phyloP scores from a whole-genome alignment of 1,140 invertebrate genomes.

The Drosophila ogumai region DNA sequence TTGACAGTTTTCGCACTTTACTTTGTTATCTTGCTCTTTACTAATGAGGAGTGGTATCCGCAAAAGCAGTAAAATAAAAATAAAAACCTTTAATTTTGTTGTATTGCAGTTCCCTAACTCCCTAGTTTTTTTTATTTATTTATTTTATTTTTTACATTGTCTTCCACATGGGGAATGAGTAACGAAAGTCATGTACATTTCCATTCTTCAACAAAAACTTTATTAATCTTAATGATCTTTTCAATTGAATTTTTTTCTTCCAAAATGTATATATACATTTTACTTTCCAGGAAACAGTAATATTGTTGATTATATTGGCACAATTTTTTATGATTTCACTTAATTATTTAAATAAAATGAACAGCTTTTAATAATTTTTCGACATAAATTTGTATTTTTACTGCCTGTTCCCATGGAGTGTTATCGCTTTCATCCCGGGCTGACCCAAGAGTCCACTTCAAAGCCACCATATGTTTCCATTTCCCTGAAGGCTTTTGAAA shows the following conservation, averaged over 20 bases:
- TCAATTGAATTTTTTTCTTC: too few species aligned
- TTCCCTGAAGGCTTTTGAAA: neutral
- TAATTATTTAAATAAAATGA: neutral
- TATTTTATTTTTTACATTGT: too few species aligned
- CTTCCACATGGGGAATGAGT: too few species aligned
- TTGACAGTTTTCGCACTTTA: neutral
- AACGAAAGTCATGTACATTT: too few species aligned
- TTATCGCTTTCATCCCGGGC: neutral
- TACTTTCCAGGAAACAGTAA: neutral
- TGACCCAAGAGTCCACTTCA: neutral
- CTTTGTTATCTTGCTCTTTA: neutral
- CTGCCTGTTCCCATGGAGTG: neutral
- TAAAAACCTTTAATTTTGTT: neutral
- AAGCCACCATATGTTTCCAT: slow-evolving; percentile 10
- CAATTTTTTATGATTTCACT: too few species aligned
- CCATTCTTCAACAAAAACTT: too few species aligned
- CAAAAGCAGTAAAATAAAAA: neutral
- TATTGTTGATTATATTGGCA: neutral
- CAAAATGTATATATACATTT: too few species aligned
- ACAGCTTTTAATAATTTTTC: neutral
- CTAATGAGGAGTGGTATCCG: neutral
- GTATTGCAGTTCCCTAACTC: too few species aligned
- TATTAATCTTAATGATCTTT: too few species aligned
- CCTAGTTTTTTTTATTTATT: too few species aligned
- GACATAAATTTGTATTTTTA: neutral